A percentile compares a stretch with the other conserved stretches of the same genome.
phyloP scores from a whole-genome alignment of 2,797 vertebrate species.

The Neosalanx taihuensis region DNA sequence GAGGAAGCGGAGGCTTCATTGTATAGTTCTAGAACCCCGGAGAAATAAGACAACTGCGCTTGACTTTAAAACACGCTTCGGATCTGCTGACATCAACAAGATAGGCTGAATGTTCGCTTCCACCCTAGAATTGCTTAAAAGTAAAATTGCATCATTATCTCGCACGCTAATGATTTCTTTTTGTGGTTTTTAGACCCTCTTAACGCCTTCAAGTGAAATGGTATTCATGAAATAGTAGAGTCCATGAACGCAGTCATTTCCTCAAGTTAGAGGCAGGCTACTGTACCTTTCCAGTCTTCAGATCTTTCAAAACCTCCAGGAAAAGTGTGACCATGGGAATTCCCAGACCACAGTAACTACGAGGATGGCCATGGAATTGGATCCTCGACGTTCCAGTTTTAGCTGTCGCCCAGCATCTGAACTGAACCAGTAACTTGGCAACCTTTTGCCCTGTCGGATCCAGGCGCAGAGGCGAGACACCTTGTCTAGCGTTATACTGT shows the following conservation, averaged over 20 bases:
- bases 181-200: neutral
- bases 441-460: neutral
- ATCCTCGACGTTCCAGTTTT: neutral
- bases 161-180: neutral
- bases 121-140: neutral
- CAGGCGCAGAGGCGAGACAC: neutral
- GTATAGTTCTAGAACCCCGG: slow-evolving; percentile 46
- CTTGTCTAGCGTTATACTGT: neutral
- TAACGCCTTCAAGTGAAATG: neutral
- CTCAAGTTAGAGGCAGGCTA: neutral
- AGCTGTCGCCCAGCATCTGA: neutral
- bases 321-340: neutral
- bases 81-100: neutral
- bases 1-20: slow-evolving; percentile 61
- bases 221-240: neutral
- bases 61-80: neutral
- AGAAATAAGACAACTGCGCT: slow-evolving; percentile 46
- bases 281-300: neutral
- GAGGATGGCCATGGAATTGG: neutral
- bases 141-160: neutral
- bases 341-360: neutral
- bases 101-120: neutral
- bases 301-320: neutral
- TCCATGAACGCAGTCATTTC: neutral
- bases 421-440: neutral